Conservation (phyloP, 2,888 invertebrate species). For the Sarcophaga rosellei region DNA sequence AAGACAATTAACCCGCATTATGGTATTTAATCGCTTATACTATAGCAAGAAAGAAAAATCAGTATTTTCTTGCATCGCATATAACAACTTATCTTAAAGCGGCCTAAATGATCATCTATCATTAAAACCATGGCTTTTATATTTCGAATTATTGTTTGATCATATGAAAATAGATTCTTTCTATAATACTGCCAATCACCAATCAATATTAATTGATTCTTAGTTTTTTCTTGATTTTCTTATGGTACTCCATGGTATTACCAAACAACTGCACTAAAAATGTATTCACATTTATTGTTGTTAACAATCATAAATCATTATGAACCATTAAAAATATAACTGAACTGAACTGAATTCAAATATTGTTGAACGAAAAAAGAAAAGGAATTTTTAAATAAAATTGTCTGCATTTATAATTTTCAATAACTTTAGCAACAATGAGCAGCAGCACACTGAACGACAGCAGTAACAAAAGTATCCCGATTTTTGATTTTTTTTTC, state of each 20-base stretch:
- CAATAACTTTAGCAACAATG: constrained; percentile 51
- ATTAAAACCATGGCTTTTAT: too few relatives aligned
- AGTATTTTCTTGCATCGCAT: too few relatives aligned
- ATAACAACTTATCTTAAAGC: neutral
- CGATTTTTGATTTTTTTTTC: neutral
- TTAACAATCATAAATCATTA: constrained; percentile 63
- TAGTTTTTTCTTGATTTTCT: constrained; percentile 23
- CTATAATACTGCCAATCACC: neutral
- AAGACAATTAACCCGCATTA: too few relatives aligned
- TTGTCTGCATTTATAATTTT: constrained; percentile 54
- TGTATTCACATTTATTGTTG: constrained; percentile 45
- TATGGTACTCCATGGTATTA: neutral
- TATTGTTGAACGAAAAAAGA: neutral
- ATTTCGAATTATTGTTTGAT: too few relatives aligned
- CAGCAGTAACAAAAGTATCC: neutral
- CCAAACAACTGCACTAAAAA: constrained; percentile 18
- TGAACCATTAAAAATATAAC: constrained; percentile 12
- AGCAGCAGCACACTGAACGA: constrained; percentile 9
- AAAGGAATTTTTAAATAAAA: constrained; percentile 56
- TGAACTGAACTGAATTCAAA: constrained; percentile 29
- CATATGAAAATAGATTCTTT: neutral
- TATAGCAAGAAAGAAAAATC: too few relatives aligned
- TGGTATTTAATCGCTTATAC: too few relatives aligned
- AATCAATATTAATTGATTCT: constrained; percentile 30
- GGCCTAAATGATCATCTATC: neutral